Evolutionary conservation across 2,797 vertebrate species (phyloP), one percentile per base, ranked within the genome.

Genomic region (Halcyon badia): DNA sequence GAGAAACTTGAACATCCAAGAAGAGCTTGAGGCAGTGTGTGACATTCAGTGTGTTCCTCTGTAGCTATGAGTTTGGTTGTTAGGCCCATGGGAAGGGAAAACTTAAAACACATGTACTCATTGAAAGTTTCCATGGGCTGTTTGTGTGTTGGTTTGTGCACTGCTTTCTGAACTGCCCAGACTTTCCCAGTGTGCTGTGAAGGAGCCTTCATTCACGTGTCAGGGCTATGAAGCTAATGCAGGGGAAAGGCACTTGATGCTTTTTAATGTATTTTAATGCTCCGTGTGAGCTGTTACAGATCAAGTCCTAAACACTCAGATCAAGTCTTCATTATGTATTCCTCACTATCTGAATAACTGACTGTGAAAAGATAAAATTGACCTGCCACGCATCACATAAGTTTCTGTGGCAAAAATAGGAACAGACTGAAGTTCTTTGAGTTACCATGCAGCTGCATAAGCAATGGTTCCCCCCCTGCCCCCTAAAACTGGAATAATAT

Each of bases 21-120:
- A 72, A 37, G 51, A 57, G 31, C 35, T 35, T 30, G 14, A 86
- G 56, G 39, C 30, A 15, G 20, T 3, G 22, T 0, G 0, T 83
- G 60, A 39, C 46, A 3, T 39, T 28, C 15, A 0, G 1, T 0
- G 0, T 64, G 17, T 82, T 80, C 37, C 2, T 0, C 26, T 76
- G 24, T 19, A 75, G 28, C 35, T 0, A 1, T 33, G 28, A 52
- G 16, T 82, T 85, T 21, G n/a, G 6, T 60, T 61, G 15, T 52
- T 52, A 17, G 30, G 15, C 22, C 57, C 8, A 1, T 13, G 58
- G 76, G 41, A 69, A 72, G 54, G 61, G 41, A 64, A 56, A 21
- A 11, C 35, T 26, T 52, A 17, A 86, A 26, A 5, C 9, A 6
- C 1, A 4, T 56, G 24, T 48, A 4, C 28, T 25, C n/a, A 33